Evolutionary conservation across 2,888 invertebrate genomes (phyloP).

Genomic region (Idaea dimidiata): DNA sequence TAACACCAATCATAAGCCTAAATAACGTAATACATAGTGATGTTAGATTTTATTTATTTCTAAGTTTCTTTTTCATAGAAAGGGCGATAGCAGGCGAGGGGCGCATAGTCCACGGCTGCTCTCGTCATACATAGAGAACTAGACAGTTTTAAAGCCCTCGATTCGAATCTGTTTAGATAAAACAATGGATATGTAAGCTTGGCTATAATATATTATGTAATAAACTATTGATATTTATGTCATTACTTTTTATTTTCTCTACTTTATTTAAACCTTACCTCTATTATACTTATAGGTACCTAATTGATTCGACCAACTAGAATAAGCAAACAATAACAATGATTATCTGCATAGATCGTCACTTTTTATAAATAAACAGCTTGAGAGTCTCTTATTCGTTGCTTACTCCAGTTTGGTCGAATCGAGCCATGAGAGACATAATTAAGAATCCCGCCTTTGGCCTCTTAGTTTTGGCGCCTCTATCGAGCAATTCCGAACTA

Average conservation of each 20-base stretch:
- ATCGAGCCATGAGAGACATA: too few relatives aligned
- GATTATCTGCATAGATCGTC: too few relatives aligned
- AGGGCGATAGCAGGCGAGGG: conserved; percentile 36
- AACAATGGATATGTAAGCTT: conserved; percentile 76
- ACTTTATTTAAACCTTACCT: neutral
- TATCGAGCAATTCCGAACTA: too few relatives aligned
- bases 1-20: conserved; percentile 79
- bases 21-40: conserved; percentile 71
- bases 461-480: too few relatives aligned
- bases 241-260: conserved; percentile 35
- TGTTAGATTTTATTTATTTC: conserved; percentile 68
- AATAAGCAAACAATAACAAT: too few relatives aligned
- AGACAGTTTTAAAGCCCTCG: conserved; percentile 66
- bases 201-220: conserved; percentile 77
- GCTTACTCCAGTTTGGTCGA: too few relatives aligned
- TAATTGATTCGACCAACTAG: too few relatives aligned
- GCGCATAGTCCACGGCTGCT: neutral
- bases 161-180: conserved; percentile 67
- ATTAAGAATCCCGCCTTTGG: too few relatives aligned
- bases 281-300: neutral
- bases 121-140: conserved; percentile 49
- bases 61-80: conserved; percentile 68
- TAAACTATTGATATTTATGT: conserved; percentile 76
- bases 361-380: too few relatives aligned
- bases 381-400: too few relatives aligned